These are phyloP conservation scores for Microctonus hyperodae DNA, from an alignment of 2,888 invertebrate species.

Conservation along the genomic window DNA sequence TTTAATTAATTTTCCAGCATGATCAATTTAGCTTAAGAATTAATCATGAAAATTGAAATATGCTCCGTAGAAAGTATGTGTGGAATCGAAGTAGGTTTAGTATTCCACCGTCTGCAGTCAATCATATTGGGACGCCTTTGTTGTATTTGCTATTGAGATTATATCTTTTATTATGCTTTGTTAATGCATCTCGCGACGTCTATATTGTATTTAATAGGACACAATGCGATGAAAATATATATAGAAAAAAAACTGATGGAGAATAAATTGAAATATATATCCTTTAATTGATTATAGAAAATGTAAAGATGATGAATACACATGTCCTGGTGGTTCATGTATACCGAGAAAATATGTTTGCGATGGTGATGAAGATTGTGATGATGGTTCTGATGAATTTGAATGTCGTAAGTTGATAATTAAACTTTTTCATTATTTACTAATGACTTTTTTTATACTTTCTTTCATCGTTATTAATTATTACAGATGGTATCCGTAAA, in stretches of 20 bases:
- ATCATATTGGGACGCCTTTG: not conserved
- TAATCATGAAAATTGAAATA: not conserved
- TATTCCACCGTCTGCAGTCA: no score
- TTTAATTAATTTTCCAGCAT: no score
- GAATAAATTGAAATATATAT: no score
- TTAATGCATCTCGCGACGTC: not conserved
- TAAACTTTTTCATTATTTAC: not conserved
- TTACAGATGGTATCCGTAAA: conserved; percentile 48
- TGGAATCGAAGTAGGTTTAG: no score
- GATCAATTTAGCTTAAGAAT: no score
- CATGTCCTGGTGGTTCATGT: conserved; percentile 80
- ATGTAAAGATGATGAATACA: conserved; percentile 77
- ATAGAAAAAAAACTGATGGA: no score
- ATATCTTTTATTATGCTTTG: not conserved
- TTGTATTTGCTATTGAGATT: not conserved
- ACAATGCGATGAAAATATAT: not conserved
- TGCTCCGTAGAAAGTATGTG: not conserved
- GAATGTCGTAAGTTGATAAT: conserved; percentile 67
- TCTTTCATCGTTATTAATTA: not conserved
- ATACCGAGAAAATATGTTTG: conserved; percentile 79
- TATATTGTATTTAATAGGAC: not conserved
- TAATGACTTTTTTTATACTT: not conserved
- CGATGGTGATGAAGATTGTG: conserved; percentile 83
- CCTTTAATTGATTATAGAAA: conserved; percentile 52
- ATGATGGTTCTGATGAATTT: conserved; percentile 79